Base-by-base conservation (phyloP, 2,797 vertebrate species). In the Hypotaenidia philippensis region DNA sequence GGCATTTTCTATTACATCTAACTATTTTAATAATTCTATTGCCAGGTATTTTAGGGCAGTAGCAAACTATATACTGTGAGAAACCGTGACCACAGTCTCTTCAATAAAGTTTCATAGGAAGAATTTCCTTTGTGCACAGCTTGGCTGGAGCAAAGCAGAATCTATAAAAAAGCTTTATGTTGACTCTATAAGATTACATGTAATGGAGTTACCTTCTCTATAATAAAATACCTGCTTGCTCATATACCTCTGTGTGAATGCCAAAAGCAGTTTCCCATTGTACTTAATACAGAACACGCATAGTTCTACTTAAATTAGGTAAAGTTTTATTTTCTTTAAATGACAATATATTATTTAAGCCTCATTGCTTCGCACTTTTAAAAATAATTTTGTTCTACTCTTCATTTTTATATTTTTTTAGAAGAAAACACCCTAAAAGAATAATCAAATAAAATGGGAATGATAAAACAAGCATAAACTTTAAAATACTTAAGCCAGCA, bases 41-140 rank as follows among this genome's bases (percentile, higher is more conserved):
- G 65, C 27, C 12, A 65, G 55, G 27, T 69, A 75, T 85, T 89
- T 85, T 82, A 83, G 63, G 56, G n/a, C 40, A 63, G 10, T 60
- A 87, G 16, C 32, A 87, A 86, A 75, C 49, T 34, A 34, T 74
- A 23, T 47, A 22, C 36, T 66, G 31, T 60, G 29, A 85, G 31
- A 34, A 75, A n/a, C 36, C 3, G 6, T 83, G 84, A 78, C 45
- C 50, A 63, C 55, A 78, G 10, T 6, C 53, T 81, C 75, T 93
- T 85, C 69, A 87, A 75, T 90, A 78, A 93, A 89, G 8, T 89
- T 96, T 89, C 61, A 81, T n/a, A 69, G 13, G 61, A 89, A 81
- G 41, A 83, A 78, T 60, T 92, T 96, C 8, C 13, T 87, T 85
- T 57, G 29, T 76, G 34, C 45, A 36, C 20, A 86, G 63, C 60